Evolutionary conservation across 2,113 vertebrate species (phyloP).

Genomic region (Alosa alosa): DNA sequence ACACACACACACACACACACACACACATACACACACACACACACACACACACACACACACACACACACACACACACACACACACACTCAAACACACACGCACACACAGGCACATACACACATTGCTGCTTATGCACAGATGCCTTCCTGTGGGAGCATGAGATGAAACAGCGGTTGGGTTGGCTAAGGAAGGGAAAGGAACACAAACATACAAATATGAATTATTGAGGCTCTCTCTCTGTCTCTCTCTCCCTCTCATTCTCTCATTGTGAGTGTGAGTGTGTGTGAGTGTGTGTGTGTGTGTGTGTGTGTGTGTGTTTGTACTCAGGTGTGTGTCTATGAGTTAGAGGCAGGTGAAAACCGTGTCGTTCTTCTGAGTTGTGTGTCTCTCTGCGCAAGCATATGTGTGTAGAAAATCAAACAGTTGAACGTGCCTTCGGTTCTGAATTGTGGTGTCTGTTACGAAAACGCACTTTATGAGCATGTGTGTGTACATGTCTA

Average conservation of each 20-base stretch:
- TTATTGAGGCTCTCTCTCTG: not conserved
- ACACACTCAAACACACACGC: not conserved
- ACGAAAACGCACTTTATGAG: too few relatives aligned
- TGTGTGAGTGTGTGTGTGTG: not conserved
- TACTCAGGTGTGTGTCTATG: not conserved
- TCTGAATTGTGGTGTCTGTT: too few relatives aligned
- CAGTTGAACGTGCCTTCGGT: too few relatives aligned
- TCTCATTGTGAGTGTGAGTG: not conserved
- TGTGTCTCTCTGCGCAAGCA: too few relatives aligned
- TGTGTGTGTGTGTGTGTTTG: conserved; percentile 23
- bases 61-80: not conserved
- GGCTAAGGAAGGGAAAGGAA: not conserved
- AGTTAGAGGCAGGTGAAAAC: not conserved
- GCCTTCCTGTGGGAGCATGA: not conserved
- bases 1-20: too few relatives aligned
- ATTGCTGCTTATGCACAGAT: not conserved
- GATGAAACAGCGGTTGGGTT: not conserved
- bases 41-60: not conserved
- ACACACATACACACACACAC: too few relatives aligned
- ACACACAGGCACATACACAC: not conserved
- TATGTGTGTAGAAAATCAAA: too few relatives aligned
- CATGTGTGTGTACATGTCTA: not conserved
- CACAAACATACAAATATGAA: not conserved
- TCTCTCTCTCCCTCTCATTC: not conserved
- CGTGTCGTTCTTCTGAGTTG: not conserved